Conservation (phyloP, 2,113 vertebrate genomes). For the Pseudorhombus dupliciocellatus region DNA sequence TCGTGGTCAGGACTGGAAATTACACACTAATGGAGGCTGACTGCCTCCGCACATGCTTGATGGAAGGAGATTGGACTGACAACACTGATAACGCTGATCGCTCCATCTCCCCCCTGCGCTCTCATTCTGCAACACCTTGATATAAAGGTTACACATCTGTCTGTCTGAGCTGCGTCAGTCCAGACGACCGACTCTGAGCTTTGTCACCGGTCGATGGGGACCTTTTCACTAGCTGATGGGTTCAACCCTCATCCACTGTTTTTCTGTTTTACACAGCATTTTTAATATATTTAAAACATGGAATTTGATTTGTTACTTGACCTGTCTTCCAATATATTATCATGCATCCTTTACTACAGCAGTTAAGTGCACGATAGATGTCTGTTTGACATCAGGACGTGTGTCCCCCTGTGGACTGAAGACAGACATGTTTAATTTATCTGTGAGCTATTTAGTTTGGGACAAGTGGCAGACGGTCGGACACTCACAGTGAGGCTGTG, state of each 20-base stretch:
- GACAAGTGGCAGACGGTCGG: background rate
- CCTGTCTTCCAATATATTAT: too few species aligned
- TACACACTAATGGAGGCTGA: slow-evolving; percentile 35
- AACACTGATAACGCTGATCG: slow-evolving; percentile 51
- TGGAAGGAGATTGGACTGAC: slow-evolving; percentile 61
- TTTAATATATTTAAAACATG: too few species aligned
- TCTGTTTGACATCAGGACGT: too few species aligned
- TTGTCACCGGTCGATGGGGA: background rate
- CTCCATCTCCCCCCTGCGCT: slow-evolving; percentile 36
- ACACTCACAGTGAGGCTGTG: too few species aligned
- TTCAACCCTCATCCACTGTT: background rate
- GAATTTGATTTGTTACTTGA: too few species aligned
- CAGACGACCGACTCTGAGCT: slow-evolving; percentile 21
- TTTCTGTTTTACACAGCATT: background rate
- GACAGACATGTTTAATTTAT: too few species aligned
- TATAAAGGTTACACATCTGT: slow-evolving; percentile 43
- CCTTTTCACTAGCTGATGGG: background rate
- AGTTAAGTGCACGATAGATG: too few species aligned
- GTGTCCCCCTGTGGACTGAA: too few species aligned
- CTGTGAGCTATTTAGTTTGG: too few species aligned
- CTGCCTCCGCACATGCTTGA: slow-evolving; percentile 23
- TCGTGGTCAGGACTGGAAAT: slow-evolving; percentile 8
- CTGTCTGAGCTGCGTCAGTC: slow-evolving; percentile 22
- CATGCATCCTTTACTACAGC: too few species aligned
- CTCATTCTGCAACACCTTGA: slow-evolving; percentile 33